Conservation (phyloP, 1,140 invertebrate genomes). For the Periplaneta americana region DNA sequence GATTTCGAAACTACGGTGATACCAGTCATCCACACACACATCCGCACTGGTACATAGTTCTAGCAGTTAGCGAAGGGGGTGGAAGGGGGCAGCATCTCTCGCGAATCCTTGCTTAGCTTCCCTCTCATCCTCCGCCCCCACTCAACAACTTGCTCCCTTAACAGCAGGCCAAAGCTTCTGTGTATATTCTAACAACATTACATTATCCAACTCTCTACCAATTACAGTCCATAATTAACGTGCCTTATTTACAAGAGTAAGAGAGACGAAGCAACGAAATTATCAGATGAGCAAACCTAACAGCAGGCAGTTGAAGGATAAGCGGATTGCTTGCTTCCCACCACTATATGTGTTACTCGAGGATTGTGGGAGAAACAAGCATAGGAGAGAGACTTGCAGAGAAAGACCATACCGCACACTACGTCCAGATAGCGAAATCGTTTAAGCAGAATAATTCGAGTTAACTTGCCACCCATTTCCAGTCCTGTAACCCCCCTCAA, state of each 20-base stretch:
- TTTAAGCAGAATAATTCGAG: neutral
- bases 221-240: conserved; percentile 8
- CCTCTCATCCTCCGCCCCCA: neutral
- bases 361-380: neutral
- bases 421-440: neutral
- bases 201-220: conserved; percentile 7
- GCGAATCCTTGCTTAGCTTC: neutral
- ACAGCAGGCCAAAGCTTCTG: neutral
- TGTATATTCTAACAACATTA: conserved; percentile 4
- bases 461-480: neutral
- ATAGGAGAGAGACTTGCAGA: no score
- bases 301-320: neutral
- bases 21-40: no score
- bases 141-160: neutral
- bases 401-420: no score
- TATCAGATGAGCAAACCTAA: neutral
- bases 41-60: neutral
- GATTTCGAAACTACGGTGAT: neutral
- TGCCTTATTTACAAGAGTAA: conserved; percentile 4
- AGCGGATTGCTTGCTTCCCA: neutral
- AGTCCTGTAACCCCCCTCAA: neutral
- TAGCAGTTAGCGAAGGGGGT: neutral
- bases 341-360: neutral
- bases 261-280: neutral
- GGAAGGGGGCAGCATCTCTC: neutral